phyloP scores from a whole-genome alignment of 1,140 invertebrate species.

The Steinernema feltiae region DNA sequence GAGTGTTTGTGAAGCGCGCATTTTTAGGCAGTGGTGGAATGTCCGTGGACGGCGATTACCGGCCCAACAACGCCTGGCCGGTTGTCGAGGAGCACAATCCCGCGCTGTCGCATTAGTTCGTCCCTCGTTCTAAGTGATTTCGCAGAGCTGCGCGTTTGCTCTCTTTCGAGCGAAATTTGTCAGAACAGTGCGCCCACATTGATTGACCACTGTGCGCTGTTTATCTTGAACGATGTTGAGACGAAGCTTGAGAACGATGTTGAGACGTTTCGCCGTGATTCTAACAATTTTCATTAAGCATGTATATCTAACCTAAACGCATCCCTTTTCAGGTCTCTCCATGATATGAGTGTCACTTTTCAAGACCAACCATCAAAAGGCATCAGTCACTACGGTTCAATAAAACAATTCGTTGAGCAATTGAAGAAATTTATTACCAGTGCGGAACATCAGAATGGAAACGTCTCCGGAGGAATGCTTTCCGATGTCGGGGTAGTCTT shows the following conservation, averaged over 20 bases:
- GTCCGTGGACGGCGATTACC: background rate
- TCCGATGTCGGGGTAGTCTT: conserved; percentile 40
- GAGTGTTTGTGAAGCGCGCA: background rate
- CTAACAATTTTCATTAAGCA: too few species aligned
- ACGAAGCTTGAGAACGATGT: too few species aligned
- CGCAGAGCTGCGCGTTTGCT: background rate
- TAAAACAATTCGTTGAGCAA: background rate
- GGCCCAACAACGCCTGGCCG: background rate
- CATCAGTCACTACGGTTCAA: background rate
- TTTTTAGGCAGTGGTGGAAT: background rate
- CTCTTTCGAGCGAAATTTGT: background rate
- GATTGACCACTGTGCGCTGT: background rate
- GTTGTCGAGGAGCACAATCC: background rate
- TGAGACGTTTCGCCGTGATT: too few species aligned
- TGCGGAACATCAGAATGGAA: background rate
- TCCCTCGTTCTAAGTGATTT: conserved; percentile 7
- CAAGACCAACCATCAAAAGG: background rate
- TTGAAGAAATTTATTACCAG: background rate
- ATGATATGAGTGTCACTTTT: conserved; percentile 3
- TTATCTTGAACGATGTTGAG: too few species aligned
- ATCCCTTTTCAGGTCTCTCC: background rate
- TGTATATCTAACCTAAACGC: background rate
- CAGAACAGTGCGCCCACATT: background rate
- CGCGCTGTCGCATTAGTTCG: conserved; percentile 7
- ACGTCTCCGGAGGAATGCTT: conserved; percentile 22